Percentiles rank a stretch among this genome's conserved stretches.
phyloP scores from a whole-genome alignment of 2,113 vertebrate species.

The Sinocyclocheilus anophthalmus region DNA sequence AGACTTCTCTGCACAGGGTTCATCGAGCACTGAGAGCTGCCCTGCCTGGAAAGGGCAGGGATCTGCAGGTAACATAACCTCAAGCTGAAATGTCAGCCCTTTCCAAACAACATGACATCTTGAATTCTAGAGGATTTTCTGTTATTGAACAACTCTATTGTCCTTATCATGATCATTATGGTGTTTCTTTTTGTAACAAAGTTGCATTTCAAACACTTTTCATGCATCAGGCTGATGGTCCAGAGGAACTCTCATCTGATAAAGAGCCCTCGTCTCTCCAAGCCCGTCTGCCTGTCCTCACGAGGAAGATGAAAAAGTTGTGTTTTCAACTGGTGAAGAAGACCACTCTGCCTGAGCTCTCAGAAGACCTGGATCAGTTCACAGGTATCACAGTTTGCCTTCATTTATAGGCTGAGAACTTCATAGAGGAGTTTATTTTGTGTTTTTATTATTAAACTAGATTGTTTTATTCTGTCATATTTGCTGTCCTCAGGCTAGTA shows the following conservation, averaged over 20 bases:
- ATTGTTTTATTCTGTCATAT: background rate
- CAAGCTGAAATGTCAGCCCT: background rate
- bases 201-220: constrained; percentile 3
- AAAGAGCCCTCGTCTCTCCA: constrained; percentile 73
- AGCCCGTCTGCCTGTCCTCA: constrained; percentile 82
- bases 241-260: constrained; percentile 52
- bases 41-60: constrained; percentile 67
- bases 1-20: constrained; percentile 79
- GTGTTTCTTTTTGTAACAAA: constrained; percentile 8
- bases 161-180: background rate
- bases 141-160: background rate
- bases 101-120: background rate
- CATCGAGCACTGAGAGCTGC: constrained; percentile 73
- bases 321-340: constrained; percentile 81
- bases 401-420: background rate
- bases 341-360: constrained; percentile 76
- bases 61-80: constrained; percentile 1
- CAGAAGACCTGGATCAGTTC: constrained; percentile 88
- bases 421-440: background rate
- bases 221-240: constrained; percentile 59
- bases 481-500: background rate
- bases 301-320: constrained; percentile 87
- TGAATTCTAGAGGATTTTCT: background rate
- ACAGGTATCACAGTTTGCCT: constrained; percentile 73
- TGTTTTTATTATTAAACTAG: background rate